Evolutionary conservation across 2,888 invertebrate genomes (phyloP), one percentile per base, ranked within the genome.

Genomic region (Tyria jacobaeae): DNA sequence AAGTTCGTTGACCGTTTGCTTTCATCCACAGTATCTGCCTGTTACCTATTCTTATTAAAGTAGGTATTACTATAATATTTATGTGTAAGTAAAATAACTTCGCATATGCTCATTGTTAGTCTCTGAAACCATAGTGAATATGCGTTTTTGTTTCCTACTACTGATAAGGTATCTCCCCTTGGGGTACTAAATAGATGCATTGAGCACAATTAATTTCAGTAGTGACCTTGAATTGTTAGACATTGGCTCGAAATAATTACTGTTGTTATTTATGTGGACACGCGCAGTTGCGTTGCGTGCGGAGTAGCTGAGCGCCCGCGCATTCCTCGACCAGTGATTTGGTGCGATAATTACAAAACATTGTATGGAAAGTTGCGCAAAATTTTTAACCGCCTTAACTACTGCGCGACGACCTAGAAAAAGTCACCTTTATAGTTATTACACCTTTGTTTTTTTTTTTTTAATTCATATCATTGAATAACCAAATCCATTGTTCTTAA

Each of bases 211-310:
- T 79, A 74, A 75, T 74, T 78, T 79, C 73, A 73, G 74, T 59
- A 66, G 73, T 82, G 83, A 82, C 89, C 88, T 91, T 91, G 90
- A 87, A 87, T 79, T 64, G 78, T 84, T 81, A 85, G 80, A 81
- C 82, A 85, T 83, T 83, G 78, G 82, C 68, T 76, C 61, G 71
- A 81, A 84, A 85, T 88, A 88, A 90, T 89, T 85, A 83, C 78
- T 80, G 67, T 82, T 81, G 81, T 85, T 81, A 84, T 74, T 76
- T 78, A 76, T 82, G 79, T 78, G 78, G 77, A 80, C 86, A 87
- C 81, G 88, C 87, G 82, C 68, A 63, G 69, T 79, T 78, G 78
- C 69, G 71, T 82, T 85, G 88, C 88, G 85, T 89, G 89, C 74
- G 58, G 68, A 69, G 70, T 62, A 59, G 66, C 55, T 67, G 73